Conservation (phyloP, 2,888 invertebrate genomes). For the Liposcelis brunnea region DNA sequence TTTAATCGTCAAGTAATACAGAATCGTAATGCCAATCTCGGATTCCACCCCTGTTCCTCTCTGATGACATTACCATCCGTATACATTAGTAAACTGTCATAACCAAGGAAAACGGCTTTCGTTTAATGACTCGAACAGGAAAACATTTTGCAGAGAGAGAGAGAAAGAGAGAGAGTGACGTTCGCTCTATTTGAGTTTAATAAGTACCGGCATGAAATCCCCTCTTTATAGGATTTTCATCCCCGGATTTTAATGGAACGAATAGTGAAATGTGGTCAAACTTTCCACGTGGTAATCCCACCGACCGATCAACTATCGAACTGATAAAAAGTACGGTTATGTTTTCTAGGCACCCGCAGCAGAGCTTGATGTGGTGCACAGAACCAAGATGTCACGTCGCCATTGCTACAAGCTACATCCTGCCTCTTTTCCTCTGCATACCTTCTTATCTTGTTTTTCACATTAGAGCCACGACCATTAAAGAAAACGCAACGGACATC, state of each 20-base stretch:
- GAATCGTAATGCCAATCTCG: no score
- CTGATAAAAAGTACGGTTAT: not conserved
- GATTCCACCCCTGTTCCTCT: no score
- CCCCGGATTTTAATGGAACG: not conserved
- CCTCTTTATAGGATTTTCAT: not conserved
- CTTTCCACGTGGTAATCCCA: no score
- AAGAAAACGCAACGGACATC: slow-evolving; percentile 37
- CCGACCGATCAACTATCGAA: not conserved
- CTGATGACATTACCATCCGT: slow-evolving; percentile 6
- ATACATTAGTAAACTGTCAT: slow-evolving; percentile 1
- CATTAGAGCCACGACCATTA: slow-evolving; percentile 33
- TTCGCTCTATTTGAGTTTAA: not conserved
- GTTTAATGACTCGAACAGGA: not conserved
- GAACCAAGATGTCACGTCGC: slow-evolving; percentile 58
- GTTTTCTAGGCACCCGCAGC: slow-evolving; percentile 53
- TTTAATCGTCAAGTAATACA: no score
- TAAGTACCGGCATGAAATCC: no score
- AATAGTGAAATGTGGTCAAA: not conserved
- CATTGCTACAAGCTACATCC: slow-evolving; percentile 54
- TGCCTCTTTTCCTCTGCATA: slow-evolving; percentile 63
- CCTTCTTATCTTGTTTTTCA: slow-evolving; percentile 64
- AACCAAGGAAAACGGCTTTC: not conserved
- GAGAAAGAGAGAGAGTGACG: not conserved
- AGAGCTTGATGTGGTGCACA: slow-evolving; percentile 55
- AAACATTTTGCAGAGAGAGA: slow-evolving; percentile 2